Conservation (phyloP, 2,888 invertebrate species). For the Epicampocera succincta region DNA sequence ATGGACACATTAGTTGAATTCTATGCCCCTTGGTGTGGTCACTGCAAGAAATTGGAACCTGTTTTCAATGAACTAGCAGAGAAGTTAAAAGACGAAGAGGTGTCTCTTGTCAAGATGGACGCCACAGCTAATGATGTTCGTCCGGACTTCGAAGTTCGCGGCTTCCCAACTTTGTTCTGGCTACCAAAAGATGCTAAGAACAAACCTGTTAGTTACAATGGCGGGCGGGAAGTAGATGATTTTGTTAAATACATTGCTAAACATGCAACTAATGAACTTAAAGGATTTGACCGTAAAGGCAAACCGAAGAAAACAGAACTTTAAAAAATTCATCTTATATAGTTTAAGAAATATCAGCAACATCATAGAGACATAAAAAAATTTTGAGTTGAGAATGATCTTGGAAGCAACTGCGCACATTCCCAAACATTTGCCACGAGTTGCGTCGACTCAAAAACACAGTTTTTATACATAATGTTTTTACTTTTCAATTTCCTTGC, state of each 20-base stretch:
- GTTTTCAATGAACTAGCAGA: slow-evolving; percentile 96
- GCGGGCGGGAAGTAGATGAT: slow-evolving; percentile 95
- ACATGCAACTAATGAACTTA: slow-evolving; percentile 93
- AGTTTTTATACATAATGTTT: slow-evolving; percentile 12
- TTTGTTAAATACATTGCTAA: slow-evolving; percentile 97
- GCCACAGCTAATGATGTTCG: slow-evolving; percentile 99
- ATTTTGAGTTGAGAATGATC: slow-evolving; percentile 46
- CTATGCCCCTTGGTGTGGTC: slow-evolving; percentile 99
- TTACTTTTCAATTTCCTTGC: slow-evolving; percentile 23
- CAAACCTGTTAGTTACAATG: slow-evolving; percentile 93
- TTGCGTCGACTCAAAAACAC: slow-evolving; percentile 24
- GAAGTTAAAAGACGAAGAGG: slow-evolving; percentile 91
- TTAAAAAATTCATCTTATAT: slow-evolving; percentile 71
- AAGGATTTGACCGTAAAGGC: slow-evolving; percentile 93
- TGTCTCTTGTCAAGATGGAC: slow-evolving; percentile 98
- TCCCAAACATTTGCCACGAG: slow-evolving; percentile 52
- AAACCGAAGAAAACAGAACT: slow-evolving; percentile 82
- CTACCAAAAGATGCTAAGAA: slow-evolving; percentile 91
- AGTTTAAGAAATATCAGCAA: slow-evolving; percentile 30
- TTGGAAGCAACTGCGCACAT: slow-evolving; percentile 56
- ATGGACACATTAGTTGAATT: slow-evolving; percentile 98
- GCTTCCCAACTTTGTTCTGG: slow-evolving; percentile 99
- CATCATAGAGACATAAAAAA: slow-evolving; percentile 23
- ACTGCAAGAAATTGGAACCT: slow-evolving; percentile 97
- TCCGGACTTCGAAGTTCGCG: slow-evolving; percentile 92